Conservation (phyloP, 2,888 invertebrate genomes). For the Machimus atricapillus region DNA sequence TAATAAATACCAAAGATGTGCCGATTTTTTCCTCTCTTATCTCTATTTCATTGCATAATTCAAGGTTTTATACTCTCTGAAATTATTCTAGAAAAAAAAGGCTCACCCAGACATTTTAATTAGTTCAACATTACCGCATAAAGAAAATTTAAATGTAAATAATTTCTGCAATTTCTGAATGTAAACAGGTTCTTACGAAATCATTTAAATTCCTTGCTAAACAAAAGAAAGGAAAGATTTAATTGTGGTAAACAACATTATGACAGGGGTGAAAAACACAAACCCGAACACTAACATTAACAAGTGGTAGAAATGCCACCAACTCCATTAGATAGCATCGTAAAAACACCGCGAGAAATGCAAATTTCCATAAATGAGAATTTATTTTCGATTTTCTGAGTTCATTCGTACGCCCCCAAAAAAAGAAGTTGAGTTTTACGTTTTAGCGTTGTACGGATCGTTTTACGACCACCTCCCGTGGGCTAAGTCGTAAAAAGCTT, state of each 20-base stretch:
- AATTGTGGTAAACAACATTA: background rate
- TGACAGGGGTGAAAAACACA: background rate
- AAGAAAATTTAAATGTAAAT: background rate
- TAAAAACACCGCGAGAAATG: constrained; percentile 42
- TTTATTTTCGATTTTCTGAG: constrained; percentile 37
- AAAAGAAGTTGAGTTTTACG: background rate
- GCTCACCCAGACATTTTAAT: background rate
- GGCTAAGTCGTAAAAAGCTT: background rate
- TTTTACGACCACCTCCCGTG: constrained; percentile 3
- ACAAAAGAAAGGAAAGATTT: background rate
- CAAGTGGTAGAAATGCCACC: background rate
- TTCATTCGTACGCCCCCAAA: background rate
- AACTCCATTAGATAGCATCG: constrained; percentile 41
- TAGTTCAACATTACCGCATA: background rate
- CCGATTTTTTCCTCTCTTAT: background rate
- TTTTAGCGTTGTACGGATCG: background rate
- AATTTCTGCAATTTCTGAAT: background rate
- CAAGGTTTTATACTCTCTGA: background rate
- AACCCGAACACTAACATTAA: background rate
- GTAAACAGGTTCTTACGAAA: background rate
- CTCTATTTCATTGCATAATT: background rate
- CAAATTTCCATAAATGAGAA: constrained; percentile 43
- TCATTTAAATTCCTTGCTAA: background rate
- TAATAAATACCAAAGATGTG: background rate
- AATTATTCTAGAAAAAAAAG: background rate